These are phyloP conservation scores for Telenomus remus DNA, from an alignment of 1,140 invertebrate species.

Conservation along the genomic window DNA sequence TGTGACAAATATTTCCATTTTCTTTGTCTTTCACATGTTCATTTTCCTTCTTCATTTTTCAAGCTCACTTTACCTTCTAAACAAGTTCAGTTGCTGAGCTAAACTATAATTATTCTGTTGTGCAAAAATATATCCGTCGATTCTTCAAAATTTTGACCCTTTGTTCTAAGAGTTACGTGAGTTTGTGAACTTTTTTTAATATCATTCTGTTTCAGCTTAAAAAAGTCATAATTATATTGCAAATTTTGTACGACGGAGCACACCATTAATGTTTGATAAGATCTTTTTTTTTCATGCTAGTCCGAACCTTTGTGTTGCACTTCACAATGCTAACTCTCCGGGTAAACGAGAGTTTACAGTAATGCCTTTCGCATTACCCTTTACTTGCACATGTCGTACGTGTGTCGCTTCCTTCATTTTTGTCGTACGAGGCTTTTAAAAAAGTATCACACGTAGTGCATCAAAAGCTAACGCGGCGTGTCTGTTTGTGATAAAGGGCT, in stretches of 20 bases:
- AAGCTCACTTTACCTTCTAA: too few relatives aligned
- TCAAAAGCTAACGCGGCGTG: slow-evolving; percentile 36
- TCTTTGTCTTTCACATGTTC: not conserved
- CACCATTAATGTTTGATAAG: slow-evolving; percentile 39
- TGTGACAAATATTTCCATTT: not conserved
- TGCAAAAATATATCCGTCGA: not conserved
- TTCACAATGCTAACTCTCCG: slow-evolving; percentile 38
- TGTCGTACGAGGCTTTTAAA: slow-evolving; percentile 39
- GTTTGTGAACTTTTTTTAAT: too few relatives aligned
- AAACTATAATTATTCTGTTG: too few relatives aligned
- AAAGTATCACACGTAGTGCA: slow-evolving; percentile 47
- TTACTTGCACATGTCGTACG: slow-evolving; percentile 16
- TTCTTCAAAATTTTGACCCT: too few relatives aligned
- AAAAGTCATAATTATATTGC: slow-evolving; percentile 36
- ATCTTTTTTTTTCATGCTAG: slow-evolving; percentile 39
- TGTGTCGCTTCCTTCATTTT: slow-evolving; percentile 25
- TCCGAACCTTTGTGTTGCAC: slow-evolving; percentile 29
- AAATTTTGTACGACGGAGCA: slow-evolving; percentile 17
- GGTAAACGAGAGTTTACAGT: slow-evolving; percentile 49
- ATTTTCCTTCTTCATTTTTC: slow-evolving; percentile 1
- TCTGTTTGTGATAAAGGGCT: slow-evolving; percentile 43
- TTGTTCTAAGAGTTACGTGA: too few relatives aligned
- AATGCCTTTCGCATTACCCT: slow-evolving; percentile 36
- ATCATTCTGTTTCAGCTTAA: too few relatives aligned
- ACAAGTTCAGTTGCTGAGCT: too few relatives aligned